Conservation (phyloP, 2,113 vertebrate species). For the Merops nubicus region DNA sequence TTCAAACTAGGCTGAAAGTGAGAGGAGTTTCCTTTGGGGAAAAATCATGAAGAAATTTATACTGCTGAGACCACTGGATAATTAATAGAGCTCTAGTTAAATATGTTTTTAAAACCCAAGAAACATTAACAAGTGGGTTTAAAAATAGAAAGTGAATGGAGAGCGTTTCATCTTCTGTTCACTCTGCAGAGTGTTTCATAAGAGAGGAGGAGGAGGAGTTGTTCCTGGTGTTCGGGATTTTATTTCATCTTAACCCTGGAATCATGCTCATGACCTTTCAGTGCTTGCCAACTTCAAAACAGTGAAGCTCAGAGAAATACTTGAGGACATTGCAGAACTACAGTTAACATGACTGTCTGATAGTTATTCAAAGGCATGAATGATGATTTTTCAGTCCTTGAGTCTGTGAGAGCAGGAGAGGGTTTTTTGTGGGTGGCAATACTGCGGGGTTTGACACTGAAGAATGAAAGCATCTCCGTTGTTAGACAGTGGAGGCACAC, state of each 20-base stretch:
- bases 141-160: conserved; percentile 50
- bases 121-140: conserved; percentile 31
- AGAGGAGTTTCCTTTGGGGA: background rate
- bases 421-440: background rate
- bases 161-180: conserved; percentile 18
- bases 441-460: background rate
- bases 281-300: background rate
- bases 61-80: background rate
- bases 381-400: background rate
- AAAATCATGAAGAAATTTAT: conserved; percentile 22
- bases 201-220: conserved; percentile 24
- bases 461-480: background rate
- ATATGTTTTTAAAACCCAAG: conserved; percentile 31
- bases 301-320: background rate
- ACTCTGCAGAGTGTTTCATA: conserved; percentile 29
- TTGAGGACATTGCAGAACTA: background rate
- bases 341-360: background rate
- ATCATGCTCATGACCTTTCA: background rate
- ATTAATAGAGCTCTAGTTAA: conserved; percentile 33
- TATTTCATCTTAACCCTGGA: conserved; percentile 17
- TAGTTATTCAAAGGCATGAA: background rate
- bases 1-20: conserved; percentile 31
- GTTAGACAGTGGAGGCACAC: background rate
- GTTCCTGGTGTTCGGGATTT: background rate
- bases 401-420: background rate